Base-by-base conservation (phyloP, 2,797 vertebrate genomes). In the Gymnodraco acuticeps region DNA sequence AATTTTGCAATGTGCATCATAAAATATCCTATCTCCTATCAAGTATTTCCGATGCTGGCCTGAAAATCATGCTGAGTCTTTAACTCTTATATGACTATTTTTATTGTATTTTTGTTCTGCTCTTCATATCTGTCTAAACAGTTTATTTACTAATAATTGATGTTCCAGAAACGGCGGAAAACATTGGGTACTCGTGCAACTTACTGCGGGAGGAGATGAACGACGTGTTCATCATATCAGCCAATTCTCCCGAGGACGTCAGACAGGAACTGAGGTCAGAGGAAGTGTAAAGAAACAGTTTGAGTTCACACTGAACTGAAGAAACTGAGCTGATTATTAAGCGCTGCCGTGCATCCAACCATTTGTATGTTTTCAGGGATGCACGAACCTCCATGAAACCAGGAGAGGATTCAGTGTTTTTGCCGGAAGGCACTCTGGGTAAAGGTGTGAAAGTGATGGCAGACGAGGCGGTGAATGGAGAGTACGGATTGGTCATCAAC, bases 171-270 rank as follows among this genome's bases (percentile, higher is more conserved):
- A 99, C 98, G 0, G 98, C 98, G 23, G 95, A 98, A 84, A 99
- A 99, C 93, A 97, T 98, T 0, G 97, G 96, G 6, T 99, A 98
- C 84, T 96, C 98, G 0, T 99, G 97, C 91, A 97, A 96, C 86
- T 83, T 99, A 81, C 93, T 99, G 64, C 88, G 94, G 1, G 96
- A 99, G 56, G 96, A 97, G 82, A 98, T 99, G 98, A 95, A 93
- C 2, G 96, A 95, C 1, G 83, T 99, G 20, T 98, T 99, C 52
- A 3, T 94, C 31, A 53, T 99, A 56, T 91, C 95, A 0, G 95
- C 95, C 48, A 90, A 88, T 74, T 94, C 95, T 0, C 70, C 92
- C 0, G 93, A 96, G 12, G 96, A 94, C 0, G 94, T 99, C 62
- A 76, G 81, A 63, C 86, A 93, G 60, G 96, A 99, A 27, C 96